A percentile compares a stretch with the other conserved stretches of the same genome.
Evolutionary conservation across 1,140 invertebrate genomes (phyloP).

Genomic region (Mesaphorura yosii): DNA sequence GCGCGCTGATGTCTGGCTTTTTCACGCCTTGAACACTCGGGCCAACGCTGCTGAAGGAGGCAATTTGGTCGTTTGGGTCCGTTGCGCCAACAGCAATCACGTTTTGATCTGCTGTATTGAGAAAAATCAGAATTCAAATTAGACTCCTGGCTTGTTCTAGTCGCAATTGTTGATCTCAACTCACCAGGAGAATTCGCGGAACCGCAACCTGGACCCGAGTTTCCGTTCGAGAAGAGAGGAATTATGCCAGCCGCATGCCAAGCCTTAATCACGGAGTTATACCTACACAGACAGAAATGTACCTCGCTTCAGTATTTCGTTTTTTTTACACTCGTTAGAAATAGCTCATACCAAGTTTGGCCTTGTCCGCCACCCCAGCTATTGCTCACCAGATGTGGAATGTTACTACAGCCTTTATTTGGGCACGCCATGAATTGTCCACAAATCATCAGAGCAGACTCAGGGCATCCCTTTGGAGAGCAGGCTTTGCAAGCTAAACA

Average conservation of each 20-base stretch:
- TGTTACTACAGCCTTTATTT: background rate
- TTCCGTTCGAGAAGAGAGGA: conserved; percentile 6
- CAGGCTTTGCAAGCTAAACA: background rate
- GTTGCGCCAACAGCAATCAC: conserved; percentile 11
- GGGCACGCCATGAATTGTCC: conserved; percentile 13
- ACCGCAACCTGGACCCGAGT: background rate
- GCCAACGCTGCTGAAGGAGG: background rate
- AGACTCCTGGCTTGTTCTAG: no score
- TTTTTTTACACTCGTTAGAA: no score
- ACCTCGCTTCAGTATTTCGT: no score
- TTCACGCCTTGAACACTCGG: conserved; percentile 3
- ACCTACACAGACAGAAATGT: background rate
- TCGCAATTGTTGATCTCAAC: no score
- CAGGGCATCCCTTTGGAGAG: no score
- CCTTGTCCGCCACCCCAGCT: conserved; percentile 9
- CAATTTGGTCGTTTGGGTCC: background rate
- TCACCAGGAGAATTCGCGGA: background rate
- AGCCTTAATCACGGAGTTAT: background rate
- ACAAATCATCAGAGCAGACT: conserved; percentile 5
- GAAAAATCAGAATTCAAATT: no score
- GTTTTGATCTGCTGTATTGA: background rate
- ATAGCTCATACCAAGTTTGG: no score
- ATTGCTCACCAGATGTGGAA: conserved; percentile 6
- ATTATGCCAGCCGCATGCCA: background rate
- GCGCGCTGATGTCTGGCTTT: conserved; percentile 16